Percentiles rank a stretch among this genome's conserved stretches.
phyloP scores from a whole-genome alignment of 35 echinoderm and acorn worm genomes.

The Apostichopus parvimensis region DNA sequence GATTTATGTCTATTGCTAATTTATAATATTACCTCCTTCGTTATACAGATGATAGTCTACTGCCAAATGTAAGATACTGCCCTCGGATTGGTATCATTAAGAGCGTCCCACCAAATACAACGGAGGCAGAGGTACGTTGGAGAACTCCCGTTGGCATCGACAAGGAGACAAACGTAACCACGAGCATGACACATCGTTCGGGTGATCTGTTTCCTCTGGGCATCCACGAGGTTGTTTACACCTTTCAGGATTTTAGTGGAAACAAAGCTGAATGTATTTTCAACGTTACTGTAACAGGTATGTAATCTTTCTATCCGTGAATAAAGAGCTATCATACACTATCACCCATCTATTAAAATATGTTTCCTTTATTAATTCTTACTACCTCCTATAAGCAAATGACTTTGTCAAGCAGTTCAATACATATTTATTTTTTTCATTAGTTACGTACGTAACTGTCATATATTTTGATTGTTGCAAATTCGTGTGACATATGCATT shows the following conservation, averaged over 20 bases:
- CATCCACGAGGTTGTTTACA: constrained; percentile 24
- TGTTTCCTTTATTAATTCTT: too few species aligned
- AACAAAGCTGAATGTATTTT: constrained; percentile 45
- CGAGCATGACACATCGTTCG: neutral
- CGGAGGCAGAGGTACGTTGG: constrained; percentile 15
- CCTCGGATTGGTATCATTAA: neutral
- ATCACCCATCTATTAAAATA: too few species aligned
- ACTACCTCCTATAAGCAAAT: neutral
- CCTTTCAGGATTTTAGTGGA: constrained; percentile 39
- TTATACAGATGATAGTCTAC: constrained; percentile 42
- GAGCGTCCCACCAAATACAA: constrained; percentile 21
- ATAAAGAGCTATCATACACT: too few species aligned
- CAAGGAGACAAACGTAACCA: constrained; percentile 2
- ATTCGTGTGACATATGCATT: too few species aligned
- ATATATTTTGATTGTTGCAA: too few species aligned
- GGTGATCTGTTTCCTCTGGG: constrained; percentile 53
- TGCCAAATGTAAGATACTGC: constrained; percentile 16
- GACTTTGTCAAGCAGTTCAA: neutral
- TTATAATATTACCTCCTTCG: neutral
- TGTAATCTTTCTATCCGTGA: neutral
- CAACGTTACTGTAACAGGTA: constrained; percentile 56
- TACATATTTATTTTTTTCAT: too few species aligned
- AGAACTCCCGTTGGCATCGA: constrained; percentile 22
- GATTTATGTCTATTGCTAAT: too few species aligned
- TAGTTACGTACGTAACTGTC: too few species aligned